Evolutionary conservation across 2,113 vertebrate genomes (phyloP), one percentile per base, ranked within the genome.

Genomic region (Myiozetetes cayanensis): DNA sequence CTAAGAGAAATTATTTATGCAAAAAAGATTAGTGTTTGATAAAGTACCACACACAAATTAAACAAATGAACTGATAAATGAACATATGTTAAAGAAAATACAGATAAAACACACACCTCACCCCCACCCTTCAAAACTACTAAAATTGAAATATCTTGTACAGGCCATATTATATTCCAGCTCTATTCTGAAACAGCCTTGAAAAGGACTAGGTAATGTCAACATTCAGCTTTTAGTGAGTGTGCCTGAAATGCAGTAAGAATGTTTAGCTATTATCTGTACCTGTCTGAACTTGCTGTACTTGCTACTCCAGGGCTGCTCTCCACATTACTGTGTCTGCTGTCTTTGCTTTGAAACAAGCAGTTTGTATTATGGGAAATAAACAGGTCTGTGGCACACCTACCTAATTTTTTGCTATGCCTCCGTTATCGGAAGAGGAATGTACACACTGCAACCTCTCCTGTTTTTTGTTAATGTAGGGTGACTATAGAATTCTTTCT

Each of bases 201-300:
- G 15, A 77, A 85, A 88, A 88, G 8, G 53, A 14, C 47, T 33
- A 52, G 13, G 28, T 52, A 84, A 12, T 56, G 63, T 93, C 87
- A 89, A 74, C 44, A 63, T 43, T 46, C 67, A 87, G 21, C 65
- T 92, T 90, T 78, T 65, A 88, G 49, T 37, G 74, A 72, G 46
- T 80, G 55, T 41, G 76, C 66, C 75, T 88, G 68, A 96, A 94
- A 73, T 33, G 66, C 79, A 83, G 59, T 52, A 75, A 95, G 75
- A 70, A 27, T 24, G 31, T 89, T 85, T 74, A 80, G 62, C 66
- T 82, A 28, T 77, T 77, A 68, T 75, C 74, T 81, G 21, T 87
- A 77, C 85, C 24, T 92, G 96, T 62, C 79, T 37, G n/a, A 85
- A 93, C 96, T 72, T 94, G 96, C 63, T 50, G 25, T 39, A 9